Base-by-base conservation (phyloP, 2,888 invertebrate genomes). In the Philonicus albiceps region DNA sequence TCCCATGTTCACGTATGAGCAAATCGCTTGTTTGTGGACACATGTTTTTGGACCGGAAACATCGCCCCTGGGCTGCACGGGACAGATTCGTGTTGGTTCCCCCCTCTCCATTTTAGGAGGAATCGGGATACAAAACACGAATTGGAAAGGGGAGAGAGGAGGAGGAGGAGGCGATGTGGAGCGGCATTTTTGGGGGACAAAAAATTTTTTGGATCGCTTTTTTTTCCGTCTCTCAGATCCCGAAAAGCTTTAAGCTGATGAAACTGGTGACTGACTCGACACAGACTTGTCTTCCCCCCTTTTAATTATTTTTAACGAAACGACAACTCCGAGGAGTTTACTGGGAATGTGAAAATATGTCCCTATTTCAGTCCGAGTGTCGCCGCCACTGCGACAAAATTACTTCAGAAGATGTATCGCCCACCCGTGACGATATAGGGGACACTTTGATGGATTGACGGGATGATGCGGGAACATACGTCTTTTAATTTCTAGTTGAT, bases 1-100 rank as follows among this genome's bases (percentile, higher is more conserved):
- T 40, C 80, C 80, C 16, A n/a, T 84, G 19, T 43, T 40, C 43
- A 84, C 84, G 73, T 84, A 73, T 73, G 73, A 84, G 30, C 37
- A 73, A 73, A 84, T 84, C 84, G 43, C 40, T 73, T 84, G 73
- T 73, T 84, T 84, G 72, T n/a, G 73, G 40, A 73, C 73, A 73
- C 73, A 73, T 84, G 72, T 84, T 84, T 84, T 84, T 43, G 73
- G 31, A 22, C 84, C 40, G 84, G 84, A 84, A 73, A 84, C 84
- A 73, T 64, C 40, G 30, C 72, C 81, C 81, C 11, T 2, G n/a
- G 55, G 22, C 5, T 81, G 34, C 40, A 37, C 81, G n/a, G 78
- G 34, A 81, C 81, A 81, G 81, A 55, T 81, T 19, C 81, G 55
- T 81, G 49, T 81, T 81, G 55, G 81, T 81, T 27, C 81, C 19